A percentile compares a stretch with the other conserved stretches of the same genome.
Conservation (phyloP, 2,113 vertebrate genomes). For the Dissostichus mawsoni region DNA sequence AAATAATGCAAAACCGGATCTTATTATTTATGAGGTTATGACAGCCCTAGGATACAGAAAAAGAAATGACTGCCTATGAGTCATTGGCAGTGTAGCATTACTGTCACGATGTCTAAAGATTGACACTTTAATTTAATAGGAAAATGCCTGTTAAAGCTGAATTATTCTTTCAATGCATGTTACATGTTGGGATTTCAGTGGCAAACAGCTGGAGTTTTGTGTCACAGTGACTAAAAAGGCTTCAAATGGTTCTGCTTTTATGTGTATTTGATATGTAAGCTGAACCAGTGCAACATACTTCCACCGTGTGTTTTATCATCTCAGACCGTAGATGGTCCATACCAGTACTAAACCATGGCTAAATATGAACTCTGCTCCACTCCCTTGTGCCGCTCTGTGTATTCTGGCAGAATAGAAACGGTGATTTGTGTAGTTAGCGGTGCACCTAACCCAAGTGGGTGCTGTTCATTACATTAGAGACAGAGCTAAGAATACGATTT, state of each 20-base stretch:
- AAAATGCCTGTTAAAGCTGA: not conserved
- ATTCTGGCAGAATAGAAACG: conserved; percentile 12
- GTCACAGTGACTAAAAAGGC: not conserved
- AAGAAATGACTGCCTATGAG: not conserved
- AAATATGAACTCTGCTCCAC: not conserved
- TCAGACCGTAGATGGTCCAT: not conserved
- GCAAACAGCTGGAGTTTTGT: not conserved
- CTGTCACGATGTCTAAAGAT: not conserved
- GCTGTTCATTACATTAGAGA: not conserved
- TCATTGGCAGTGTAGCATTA: not conserved
- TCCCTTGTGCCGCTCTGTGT: not conserved
- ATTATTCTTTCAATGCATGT: not conserved
- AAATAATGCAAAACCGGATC: conserved; percentile 49
- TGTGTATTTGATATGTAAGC: not conserved
- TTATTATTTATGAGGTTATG: conserved; percentile 47
- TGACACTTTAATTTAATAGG: not conserved
- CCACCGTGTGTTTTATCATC: not conserved
- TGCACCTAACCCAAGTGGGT: not conserved
- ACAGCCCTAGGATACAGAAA: not conserved
- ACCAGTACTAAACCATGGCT: not conserved
- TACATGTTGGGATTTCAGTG: not conserved
- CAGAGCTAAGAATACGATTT: not conserved
- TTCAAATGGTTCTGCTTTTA: not conserved
- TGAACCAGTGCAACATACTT: not conserved
- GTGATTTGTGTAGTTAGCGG: not conserved